Conservation (phyloP, 1,140 invertebrate genomes). For the Medauroidea extradentata region DNA sequence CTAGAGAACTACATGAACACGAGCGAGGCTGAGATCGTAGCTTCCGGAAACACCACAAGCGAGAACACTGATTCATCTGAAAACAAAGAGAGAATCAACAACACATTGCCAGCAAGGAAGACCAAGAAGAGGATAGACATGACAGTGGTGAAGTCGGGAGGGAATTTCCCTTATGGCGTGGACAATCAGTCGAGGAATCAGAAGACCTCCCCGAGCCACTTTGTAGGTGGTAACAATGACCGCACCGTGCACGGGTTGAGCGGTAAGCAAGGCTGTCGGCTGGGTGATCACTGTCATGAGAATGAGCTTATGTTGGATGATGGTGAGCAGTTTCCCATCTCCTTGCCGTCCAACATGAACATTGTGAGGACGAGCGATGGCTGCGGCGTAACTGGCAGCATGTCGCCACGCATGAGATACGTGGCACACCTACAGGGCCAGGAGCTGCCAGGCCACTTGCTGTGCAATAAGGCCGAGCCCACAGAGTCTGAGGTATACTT, state of each 20-base stretch:
- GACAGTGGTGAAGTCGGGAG: conserved; percentile 38
- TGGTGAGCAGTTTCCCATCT: neutral
- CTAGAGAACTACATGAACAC: conserved; percentile 43
- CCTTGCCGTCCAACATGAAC: neutral
- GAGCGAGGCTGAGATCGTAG: conserved; percentile 31
- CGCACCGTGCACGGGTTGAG: neutral
- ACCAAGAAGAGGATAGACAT: conserved; percentile 49
- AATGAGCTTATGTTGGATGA: neutral
- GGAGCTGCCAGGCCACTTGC: neutral
- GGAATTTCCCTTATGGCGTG: conserved; percentile 3
- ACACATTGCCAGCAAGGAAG: conserved; percentile 48
- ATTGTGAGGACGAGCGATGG: conserved; percentile 14
- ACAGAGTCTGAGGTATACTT: conserved; percentile 75
- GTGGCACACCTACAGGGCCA: conserved; percentile 41
- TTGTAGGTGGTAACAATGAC: neutral
- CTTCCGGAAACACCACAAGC: conserved; percentile 28
- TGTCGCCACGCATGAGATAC: conserved; percentile 36
- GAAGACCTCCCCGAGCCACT: conserved; percentile 3
- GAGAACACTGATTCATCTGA: conserved; percentile 38
- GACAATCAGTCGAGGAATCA: neutral
- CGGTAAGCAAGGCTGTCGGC: neutral
- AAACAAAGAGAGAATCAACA: conserved; percentile 43
- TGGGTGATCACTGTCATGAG: neutral
- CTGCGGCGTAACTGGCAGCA: conserved; percentile 40
- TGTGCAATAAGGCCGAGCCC: conserved; percentile 31